Evolutionary conservation across 2,888 invertebrate genomes (phyloP), one percentile per base, ranked within the genome.

Genomic region (Ophion costatus): DNA sequence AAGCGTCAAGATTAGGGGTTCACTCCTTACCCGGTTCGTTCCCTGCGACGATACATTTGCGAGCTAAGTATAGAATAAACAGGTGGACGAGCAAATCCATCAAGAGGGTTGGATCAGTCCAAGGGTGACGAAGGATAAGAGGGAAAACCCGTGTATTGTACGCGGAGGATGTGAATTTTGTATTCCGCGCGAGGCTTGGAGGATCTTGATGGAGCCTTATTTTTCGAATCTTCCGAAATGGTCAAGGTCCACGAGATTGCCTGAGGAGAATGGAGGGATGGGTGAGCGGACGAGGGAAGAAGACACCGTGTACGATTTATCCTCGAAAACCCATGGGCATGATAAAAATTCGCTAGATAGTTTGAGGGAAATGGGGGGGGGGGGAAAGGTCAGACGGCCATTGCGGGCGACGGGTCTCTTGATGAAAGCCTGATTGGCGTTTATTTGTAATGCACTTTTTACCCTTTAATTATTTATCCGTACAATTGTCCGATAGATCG

Each of bases 311-410:
- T 33, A 57, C 38, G 70, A 56, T 89, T 90, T 87, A 90, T 90
- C 88, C 87, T 88, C 64, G 84, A 83, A 80, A 86, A 86, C 87
- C 71, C 78, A 84, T 81, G 84, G 85, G 86, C 86, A 88, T 88
- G 89, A 89, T 85, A 83, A 85, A 88, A 88, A 90, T 89, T 90
- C 87, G 83, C 83, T 59, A 81, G 77, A n/a, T 80, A 67, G 74
- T 81, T 84, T 76, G 77, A 61, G 77, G 76, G 66, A 71, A 71
- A 69, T 45, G 71, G 29, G 70, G 69, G 61, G 76, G 29, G 71
- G 51, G 57, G 24, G 69, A 83, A 82, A 75, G 70, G 33, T 75
- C 78, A 82, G 69, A 76, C 69, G 76, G 33, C 64, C 38, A 71
- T 63, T 33, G 45, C 2, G 17, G 6, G 20, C 17, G 22, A 42